A percentile compares a stretch with the other conserved stretches of the same genome.
Conservation (phyloP, 2,113 vertebrate species). For the Laterallus jamaicensis region DNA sequence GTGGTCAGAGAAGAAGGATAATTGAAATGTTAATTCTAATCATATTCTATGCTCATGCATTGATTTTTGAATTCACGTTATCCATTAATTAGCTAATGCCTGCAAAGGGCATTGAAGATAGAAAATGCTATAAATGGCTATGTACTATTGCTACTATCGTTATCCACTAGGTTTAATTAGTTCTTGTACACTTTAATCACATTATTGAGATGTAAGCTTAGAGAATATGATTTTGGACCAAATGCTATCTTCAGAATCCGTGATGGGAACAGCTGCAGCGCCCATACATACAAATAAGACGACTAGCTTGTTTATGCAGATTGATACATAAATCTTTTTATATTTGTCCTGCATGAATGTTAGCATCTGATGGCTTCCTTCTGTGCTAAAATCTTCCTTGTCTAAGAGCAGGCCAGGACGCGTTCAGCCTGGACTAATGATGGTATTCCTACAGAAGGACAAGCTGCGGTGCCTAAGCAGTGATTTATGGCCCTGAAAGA, state of each 20-base stretch:
- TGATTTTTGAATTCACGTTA: conserved; percentile 55
- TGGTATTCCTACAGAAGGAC: neutral
- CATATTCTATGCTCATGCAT: neutral
- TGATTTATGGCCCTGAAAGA: neutral
- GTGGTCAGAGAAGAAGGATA: conserved; percentile 21
- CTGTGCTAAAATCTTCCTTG: neutral
- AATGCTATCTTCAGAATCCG: neutral
- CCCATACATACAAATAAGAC: neutral
- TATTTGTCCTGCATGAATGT: neutral
- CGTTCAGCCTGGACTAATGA: rapidly evolving
- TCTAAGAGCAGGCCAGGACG: neutral
- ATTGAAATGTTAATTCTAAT: conserved; percentile 68
- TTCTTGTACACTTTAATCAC: conserved; percentile 31
- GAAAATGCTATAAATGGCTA: conserved; percentile 5
- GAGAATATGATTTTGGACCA: neutral
- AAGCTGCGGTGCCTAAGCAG: neutral
- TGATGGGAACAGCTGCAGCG: neutral
- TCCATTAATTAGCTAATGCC: conserved; percentile 53
- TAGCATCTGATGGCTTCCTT: neutral
- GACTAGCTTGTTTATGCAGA: neutral
- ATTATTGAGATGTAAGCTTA: conserved; percentile 53
- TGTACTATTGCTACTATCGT: neutral
- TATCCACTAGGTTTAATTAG: conserved; percentile 44
- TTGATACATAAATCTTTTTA: neutral
- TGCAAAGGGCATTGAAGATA: conserved; percentile 3